phyloP scores from a whole-genome alignment of 1,140 invertebrate species.

The Brachionus calyciflorus region DNA sequence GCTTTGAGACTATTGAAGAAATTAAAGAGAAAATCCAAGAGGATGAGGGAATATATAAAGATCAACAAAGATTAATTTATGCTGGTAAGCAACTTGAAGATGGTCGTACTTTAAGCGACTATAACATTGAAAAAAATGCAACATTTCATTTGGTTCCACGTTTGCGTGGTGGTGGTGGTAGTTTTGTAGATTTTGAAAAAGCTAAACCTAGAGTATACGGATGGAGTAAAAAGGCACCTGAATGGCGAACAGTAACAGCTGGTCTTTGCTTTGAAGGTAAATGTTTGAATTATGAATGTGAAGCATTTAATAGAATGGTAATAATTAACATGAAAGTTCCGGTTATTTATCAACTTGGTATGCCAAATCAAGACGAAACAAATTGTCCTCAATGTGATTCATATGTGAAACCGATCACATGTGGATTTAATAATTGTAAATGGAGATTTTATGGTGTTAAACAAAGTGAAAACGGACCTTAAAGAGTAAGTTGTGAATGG shows the following conservation, averaged over 20 bases:
- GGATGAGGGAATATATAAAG: neutral
- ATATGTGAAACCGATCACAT: neutral
- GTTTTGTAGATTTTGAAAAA: neutral
- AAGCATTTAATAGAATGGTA: neutral
- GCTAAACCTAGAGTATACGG: neutral
- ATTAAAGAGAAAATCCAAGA: neutral
- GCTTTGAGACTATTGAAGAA: neutral
- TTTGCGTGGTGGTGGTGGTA: neutral
- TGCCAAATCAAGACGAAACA: neutral
- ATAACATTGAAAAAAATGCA: neutral
- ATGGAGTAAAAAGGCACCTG: neutral
- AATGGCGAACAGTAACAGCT: neutral
- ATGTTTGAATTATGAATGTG: neutral
- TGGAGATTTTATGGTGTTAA: neutral
- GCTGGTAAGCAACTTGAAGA: neutral
- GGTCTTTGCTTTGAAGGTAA: neutral
- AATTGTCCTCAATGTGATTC: neutral
- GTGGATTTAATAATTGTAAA: neutral
- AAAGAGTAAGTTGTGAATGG: neutral
- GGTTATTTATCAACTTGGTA: neutral
- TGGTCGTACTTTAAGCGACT: neutral
- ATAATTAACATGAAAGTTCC: neutral
- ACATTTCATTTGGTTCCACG: neutral
- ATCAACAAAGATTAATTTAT: neutral
- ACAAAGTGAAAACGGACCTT: neutral